These are phyloP conservation scores for Miltochrista miniata DNA, from an alignment of 2,888 invertebrate genomes.

Conservation along the genomic window DNA sequence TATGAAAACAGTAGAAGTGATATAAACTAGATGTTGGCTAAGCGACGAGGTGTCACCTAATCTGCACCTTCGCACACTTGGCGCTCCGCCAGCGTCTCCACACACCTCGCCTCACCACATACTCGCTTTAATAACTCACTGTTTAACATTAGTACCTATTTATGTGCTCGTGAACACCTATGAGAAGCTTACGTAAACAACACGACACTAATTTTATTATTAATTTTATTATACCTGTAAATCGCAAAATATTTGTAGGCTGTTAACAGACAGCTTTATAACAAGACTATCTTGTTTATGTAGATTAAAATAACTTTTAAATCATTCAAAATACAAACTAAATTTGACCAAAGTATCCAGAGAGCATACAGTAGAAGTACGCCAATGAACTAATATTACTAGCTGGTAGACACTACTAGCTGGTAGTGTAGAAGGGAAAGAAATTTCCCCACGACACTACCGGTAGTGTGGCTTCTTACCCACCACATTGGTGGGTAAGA, in stretches of 20 bases:
- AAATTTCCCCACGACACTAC: too few relatives aligned
- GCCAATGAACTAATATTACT: too few relatives aligned
- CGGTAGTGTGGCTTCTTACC: too few relatives aligned
- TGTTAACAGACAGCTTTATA: conserved; percentile 11
- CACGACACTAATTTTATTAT: conserved; percentile 13
- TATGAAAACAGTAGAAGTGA: not conserved
- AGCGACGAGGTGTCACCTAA: conserved; percentile 13
- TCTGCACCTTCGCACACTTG: conserved; percentile 53
- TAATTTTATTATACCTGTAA: conserved; percentile 6
- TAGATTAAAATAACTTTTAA: conserved; percentile 3
- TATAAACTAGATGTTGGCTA: not conserved
- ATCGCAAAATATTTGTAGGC: conserved; percentile 7
- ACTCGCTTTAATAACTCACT: conserved; percentile 12
- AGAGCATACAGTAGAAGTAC: too few relatives aligned
- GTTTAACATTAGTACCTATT: conserved; percentile 13
- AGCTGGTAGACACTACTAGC: too few relatives aligned
- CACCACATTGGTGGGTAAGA: too few relatives aligned
- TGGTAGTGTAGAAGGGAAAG: too few relatives aligned
- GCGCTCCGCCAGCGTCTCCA: conserved; percentile 41
- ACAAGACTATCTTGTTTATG: too few relatives aligned
- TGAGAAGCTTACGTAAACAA: not conserved
- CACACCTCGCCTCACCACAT: conserved; percentile 25
- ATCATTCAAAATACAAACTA: not conserved
- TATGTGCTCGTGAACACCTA: conserved; percentile 10
- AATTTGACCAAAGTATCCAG: too few relatives aligned